Conservation (phyloP, 2,888 invertebrate genomes). For the Tridacna crocea region DNA sequence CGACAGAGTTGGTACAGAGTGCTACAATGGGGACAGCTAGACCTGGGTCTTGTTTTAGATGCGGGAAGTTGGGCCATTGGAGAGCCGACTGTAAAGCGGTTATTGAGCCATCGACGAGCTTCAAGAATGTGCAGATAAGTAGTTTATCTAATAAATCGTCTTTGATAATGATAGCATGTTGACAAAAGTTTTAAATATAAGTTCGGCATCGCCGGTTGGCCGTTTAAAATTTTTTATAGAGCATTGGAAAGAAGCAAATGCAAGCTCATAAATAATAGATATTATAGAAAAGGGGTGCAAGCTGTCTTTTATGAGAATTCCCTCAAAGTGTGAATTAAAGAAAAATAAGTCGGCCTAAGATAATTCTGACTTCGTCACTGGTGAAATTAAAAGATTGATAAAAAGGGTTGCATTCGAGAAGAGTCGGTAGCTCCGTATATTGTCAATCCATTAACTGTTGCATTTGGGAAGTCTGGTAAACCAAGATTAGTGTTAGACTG, state of each 20-base stretch:
- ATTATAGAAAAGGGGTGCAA: slow-evolving; percentile 31
- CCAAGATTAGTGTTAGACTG: slow-evolving; percentile 35
- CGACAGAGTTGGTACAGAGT: background rate
- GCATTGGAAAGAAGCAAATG: too few relatives aligned
- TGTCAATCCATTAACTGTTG: slow-evolving; percentile 42
- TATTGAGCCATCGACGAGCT: background rate
- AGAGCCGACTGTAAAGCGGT: background rate
- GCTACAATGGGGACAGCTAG: too few relatives aligned
- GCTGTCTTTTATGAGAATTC: slow-evolving; percentile 23
- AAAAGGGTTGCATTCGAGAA: slow-evolving; percentile 35
- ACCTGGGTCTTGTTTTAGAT: too few relatives aligned
- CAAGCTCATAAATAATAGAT: too few relatives aligned
- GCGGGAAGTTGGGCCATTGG: background rate
- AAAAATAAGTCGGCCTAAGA: slow-evolving; percentile 46
- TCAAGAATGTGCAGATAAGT: slow-evolving; percentile 2
- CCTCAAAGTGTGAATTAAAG: background rate
- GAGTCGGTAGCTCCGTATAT: slow-evolving; percentile 13
- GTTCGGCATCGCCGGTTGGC: slow-evolving; percentile 8
- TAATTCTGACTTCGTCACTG: slow-evolving; percentile 25
- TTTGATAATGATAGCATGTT: too few relatives aligned
- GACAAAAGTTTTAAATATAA: slow-evolving; percentile 8
- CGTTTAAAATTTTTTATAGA: too few relatives aligned
- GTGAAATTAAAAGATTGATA: slow-evolving; percentile 32
- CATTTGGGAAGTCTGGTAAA: slow-evolving; percentile 33
- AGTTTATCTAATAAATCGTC: too few relatives aligned